Base-by-base conservation (phyloP, 2,113 vertebrate genomes). In the Pseudorasbora parva region DNA sequence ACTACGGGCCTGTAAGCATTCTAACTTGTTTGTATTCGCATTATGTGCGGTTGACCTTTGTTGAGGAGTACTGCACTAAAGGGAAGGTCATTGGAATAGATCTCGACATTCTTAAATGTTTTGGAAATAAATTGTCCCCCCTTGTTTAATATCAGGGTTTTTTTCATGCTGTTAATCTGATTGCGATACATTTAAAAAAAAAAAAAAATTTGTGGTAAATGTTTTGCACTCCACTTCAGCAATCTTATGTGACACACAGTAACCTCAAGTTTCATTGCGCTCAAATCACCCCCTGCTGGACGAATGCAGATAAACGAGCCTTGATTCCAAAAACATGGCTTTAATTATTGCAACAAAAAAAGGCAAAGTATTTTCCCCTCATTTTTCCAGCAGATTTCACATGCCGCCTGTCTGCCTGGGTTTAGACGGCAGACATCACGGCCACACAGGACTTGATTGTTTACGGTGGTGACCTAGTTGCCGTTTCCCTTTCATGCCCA, bases 1-100 rank as follows among this genome's bases (percentile, higher is more conserved):
- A 94, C 89, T 98, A 97, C 0, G 89, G 96, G 56, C 89, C 95
- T 93, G 97, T 99, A 93, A 96, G 94, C 3, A 19, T n/a, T 37
- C 30, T 45, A 49, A 45, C 30, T 74, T 80, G 4, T 76, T 45
- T 51, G 30, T 27, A 41, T 3, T 71, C 25, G 33, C 23, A 33
- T 41, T 41, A 41, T 2, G 19, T 41, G 33, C 17, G 9, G 60
- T 54, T 64, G 56, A 83, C 68, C 71, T 56, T 76, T 33, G 47
- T 54, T 54, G 25, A 0, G 8, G 72, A 33, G 72, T 41, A 74
- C 15, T 27, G 25, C 72, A 54, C 25, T 75, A 2, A 75, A 54
- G 9, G 72, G 23, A 49, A 75, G 72, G 72, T 51, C 47, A 68
- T 37, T n/a, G 64, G 33, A 68, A 41, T 41, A 41, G 17, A 68